phyloP scores from a whole-genome alignment of 1,140 invertebrate genomes.

The Sycophaga agraensis region DNA sequence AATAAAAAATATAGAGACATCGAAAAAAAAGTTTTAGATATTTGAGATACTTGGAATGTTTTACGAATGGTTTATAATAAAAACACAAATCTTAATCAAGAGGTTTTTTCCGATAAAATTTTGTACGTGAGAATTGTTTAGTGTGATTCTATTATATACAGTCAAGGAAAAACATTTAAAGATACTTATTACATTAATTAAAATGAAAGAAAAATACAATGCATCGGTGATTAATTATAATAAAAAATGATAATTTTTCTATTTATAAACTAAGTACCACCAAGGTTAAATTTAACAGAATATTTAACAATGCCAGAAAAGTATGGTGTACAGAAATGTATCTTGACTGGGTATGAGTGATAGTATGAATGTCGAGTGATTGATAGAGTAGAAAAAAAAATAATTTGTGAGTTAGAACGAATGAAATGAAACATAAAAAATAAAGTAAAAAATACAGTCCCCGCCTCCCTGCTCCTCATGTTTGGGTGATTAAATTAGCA shows the following conservation, averaged over 20 bases:
- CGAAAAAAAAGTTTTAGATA: slow-evolving; percentile 17
- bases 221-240: slow-evolving; percentile 49
- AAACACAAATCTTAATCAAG: slow-evolving; percentile 13
- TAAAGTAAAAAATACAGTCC: slow-evolving; percentile 33
- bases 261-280: slow-evolving; percentile 46
- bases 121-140: slow-evolving; percentile 18
- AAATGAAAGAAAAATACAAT: slow-evolving; percentile 2
- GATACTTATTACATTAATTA: not conserved
- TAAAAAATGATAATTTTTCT: slow-evolving; percentile 59
- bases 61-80: slow-evolving; percentile 9
- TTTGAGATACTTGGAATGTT: slow-evolving; percentile 16
- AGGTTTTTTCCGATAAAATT: slow-evolving; percentile 22
- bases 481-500: slow-evolving; percentile 50
- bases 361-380: not conserved
- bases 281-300: slow-evolving; percentile 24
- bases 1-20: slow-evolving; percentile 17
- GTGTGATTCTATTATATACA: not conserved
- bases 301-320: slow-evolving; percentile 10
- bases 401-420: not conserved
- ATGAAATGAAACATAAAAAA: slow-evolving; percentile 22
- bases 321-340: slow-evolving; percentile 14
- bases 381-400: slow-evolving; percentile 28
- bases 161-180: not conserved
- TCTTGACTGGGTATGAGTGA: not conserved
- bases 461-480: slow-evolving; percentile 39